Evolutionary conservation across 1,140 invertebrate genomes (phyloP), one percentile per base, ranked within the genome.

Genomic region (Periplaneta americana): DNA sequence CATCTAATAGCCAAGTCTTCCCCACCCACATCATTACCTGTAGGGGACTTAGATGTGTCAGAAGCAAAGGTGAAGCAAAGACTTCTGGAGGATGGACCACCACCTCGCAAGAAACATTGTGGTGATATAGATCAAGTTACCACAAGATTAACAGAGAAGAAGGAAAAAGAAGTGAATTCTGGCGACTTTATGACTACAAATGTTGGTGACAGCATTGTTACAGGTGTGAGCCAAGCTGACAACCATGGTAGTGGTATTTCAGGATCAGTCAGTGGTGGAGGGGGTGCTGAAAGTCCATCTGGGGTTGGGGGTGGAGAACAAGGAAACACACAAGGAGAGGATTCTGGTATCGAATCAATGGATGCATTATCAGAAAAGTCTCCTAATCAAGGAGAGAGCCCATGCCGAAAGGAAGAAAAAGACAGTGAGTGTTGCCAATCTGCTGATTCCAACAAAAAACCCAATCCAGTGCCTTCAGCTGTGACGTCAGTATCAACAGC

Each of bases 331-430:
- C 85, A 87, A 82, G 96, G 96, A 32, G 96, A 98, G 87, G 96
- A 97, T 88, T 97, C 96, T 66, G 96, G 96, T 3, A 97, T 98
- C 31, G 96, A 98, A 86, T 97, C 95, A 9, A 97, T 97, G 96
- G 96, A 98, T 86, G 96, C 96, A 3, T 87, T 97, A 6, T 97
- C 96, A 33, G 96, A 98, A 85, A 98, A 98, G 86, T 96, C 95
- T 83, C 96, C 96, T 5, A 96, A 97, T 86, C 96, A 97, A 86
- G 93, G 91, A 35, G 91, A 92, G 85, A 91, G 90, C 83, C 91
- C 91, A 28, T 86, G 86, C 82, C 84, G 87, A 22, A 87, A 87
- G 83, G 86, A 87, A 33, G 86, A 86, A 13, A 83, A 84, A 17
- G 86, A 86, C 32, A 78, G 31, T 35, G 81, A 81, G n/a, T 75